Base-by-base conservation (phyloP, 2,113 vertebrate genomes). In the Odocoileus virginianus region DNA sequence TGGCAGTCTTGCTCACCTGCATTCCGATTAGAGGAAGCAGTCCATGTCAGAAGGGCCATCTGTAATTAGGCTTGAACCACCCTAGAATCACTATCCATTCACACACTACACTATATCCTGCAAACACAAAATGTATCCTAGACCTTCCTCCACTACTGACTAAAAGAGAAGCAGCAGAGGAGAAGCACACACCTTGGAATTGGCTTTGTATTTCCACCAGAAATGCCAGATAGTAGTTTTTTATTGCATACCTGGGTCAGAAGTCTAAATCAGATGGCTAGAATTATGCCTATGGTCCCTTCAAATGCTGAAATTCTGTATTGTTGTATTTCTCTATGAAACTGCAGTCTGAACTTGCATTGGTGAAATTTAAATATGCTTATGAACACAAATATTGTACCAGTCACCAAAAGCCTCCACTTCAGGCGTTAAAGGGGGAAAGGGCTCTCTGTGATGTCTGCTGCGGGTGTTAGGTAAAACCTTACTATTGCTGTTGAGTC, bases 311-410 rank as follows among this genome's bases (percentile, higher is more conserved):
- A 52, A 90, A 40, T 83, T 40, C 91, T 94, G 33, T 8, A 16
- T n/a, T 28, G 67, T 3, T 60, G 40, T 67, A 93, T 10, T 88
- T 89, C 55, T 92, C 85, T 88, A 55, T 16, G 40, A 81, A 90
- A 93, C 87, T 3, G 30, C 58, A 96, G 52, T 28, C 87, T 92
- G 71, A 71, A 40, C 43, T 45, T 94, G 40, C 54, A 47, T 0
- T 50, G 36, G n/a, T 50, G 23, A 45, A 87, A 79, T 14, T 60
- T 67, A 82, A 78, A 61, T n/a, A 54, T 13, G 79, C 28, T 71
- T 60, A 81, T 8, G 78, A 84, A 86, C 10, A 36, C 57, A 93
- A 28, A 30, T 61, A 47, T 36, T 54, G 92, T 45, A 76, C 43
- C 50, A 43, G 43, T 45, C 57, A 76, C 78, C 28, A 50, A 54